Evolutionary conservation across 2,888 invertebrate genomes (phyloP).

Genomic region (Thymelicus lineola): DNA sequence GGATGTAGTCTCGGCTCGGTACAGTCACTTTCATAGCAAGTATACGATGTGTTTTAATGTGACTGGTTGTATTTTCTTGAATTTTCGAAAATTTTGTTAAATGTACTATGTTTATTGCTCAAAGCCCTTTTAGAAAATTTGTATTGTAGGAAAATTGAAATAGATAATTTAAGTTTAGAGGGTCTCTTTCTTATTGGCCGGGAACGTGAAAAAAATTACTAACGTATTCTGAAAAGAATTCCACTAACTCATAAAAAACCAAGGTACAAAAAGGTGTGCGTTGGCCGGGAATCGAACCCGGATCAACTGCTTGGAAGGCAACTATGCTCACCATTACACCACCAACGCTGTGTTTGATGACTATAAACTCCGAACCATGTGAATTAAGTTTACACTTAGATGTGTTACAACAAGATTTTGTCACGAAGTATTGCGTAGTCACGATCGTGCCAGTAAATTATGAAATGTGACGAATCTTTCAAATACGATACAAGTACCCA

Average conservation of each 20-base stretch:
- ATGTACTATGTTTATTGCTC: too few relatives aligned
- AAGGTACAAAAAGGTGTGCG: conserved; percentile 48
- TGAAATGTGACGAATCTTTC: too few relatives aligned
- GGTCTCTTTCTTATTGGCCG: too few relatives aligned
- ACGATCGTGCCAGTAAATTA: background rate
- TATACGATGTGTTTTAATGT: conserved; percentile 13
- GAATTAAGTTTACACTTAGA: background rate
- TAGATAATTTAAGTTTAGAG: too few relatives aligned
- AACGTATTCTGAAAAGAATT: too few relatives aligned
- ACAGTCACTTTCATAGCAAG: conserved; percentile 29
- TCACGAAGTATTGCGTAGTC: background rate
- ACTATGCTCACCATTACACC: conserved; percentile 72
- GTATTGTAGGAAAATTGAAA: too few relatives aligned
- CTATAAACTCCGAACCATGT: background rate
- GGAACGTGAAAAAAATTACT: too few relatives aligned
- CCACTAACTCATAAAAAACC: too few relatives aligned
- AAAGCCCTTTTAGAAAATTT: too few relatives aligned
- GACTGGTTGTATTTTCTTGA: conserved; percentile 12
- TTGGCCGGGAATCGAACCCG: conserved; percentile 68
- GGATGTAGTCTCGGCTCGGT: conserved; percentile 21
- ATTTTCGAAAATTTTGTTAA: background rate
- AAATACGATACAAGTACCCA: too few relatives aligned
- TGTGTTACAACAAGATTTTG: background rate
- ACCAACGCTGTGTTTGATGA: conserved; percentile 56
- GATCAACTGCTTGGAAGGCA: conserved; percentile 72